phyloP scores from a whole-genome alignment of 2,797 vertebrate species.

The Lacerta agilis region DNA sequence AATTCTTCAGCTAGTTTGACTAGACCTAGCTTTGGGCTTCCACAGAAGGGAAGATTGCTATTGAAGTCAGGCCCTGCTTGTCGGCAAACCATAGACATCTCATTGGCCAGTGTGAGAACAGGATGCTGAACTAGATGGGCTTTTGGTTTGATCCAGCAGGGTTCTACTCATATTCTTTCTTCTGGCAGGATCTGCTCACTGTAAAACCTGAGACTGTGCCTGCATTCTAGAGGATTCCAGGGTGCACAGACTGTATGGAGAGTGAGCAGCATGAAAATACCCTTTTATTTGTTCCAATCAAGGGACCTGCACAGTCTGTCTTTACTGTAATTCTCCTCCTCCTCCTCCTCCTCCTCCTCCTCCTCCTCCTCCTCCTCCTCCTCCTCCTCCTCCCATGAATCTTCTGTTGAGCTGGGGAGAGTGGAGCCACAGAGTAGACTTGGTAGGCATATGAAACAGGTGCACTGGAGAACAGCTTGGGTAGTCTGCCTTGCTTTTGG shows the following conservation, averaged over 20 bases:
- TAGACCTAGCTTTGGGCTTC: too few relatives aligned
- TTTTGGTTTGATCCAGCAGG: too few relatives aligned
- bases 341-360: not conserved
- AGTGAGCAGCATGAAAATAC: not conserved
- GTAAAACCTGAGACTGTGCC: not conserved
- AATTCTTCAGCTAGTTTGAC: too few relatives aligned
- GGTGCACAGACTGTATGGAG: not conserved
- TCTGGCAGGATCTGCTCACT: not conserved
- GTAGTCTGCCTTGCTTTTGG: not conserved
- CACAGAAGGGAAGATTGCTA: too few relatives aligned
- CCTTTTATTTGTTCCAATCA: not conserved
- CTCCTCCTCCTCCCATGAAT: not conserved
- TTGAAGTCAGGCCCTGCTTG: too few relatives aligned
- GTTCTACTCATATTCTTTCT: not conserved
- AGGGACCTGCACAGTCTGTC: not conserved
- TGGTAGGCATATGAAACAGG: not conserved
- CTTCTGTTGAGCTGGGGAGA: not conserved
- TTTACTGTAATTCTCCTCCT: not conserved
- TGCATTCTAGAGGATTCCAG: not conserved
- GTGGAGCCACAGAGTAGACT: not conserved
- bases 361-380: too few relatives aligned
- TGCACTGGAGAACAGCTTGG: not conserved
- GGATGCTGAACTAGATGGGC: too few relatives aligned
- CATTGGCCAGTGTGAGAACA: too few relatives aligned
- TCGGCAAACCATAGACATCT: too few relatives aligned